Evolutionary conservation across 2,888 invertebrate genomes (phyloP).

Genomic region (Volucella bombylans): DNA sequence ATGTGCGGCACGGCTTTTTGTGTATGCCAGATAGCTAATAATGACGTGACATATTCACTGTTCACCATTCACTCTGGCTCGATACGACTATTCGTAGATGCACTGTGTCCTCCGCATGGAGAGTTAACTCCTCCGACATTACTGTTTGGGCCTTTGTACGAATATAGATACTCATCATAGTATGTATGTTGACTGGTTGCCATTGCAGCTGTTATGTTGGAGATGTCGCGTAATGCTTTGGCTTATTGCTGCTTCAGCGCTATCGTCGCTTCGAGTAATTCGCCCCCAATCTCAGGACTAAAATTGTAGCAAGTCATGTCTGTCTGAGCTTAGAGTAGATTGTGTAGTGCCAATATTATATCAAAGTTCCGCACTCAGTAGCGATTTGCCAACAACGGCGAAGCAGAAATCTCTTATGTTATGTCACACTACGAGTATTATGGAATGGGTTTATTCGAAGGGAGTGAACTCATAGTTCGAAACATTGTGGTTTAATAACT

Average conservation of each 20-base stretch:
- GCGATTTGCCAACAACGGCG: not conserved
- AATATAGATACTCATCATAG: no score
- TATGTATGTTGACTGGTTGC: constrained; percentile 6
- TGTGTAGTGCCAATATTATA: constrained; percentile 58
- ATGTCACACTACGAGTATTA: no score
- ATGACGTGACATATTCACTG: constrained; percentile 66
- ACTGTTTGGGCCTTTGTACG: constrained; percentile 40
- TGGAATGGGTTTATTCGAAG: no score
- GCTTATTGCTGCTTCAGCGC: constrained; percentile 68
- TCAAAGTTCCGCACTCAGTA: constrained; percentile 42
- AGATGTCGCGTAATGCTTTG: constrained; percentile 70
- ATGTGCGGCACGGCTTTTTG: constrained; percentile 64
- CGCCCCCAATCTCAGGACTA: constrained; percentile 61
- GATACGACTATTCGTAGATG: constrained; percentile 17
- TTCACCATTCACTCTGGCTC: constrained; percentile 8
- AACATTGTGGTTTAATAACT: no score
- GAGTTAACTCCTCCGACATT: constrained; percentile 26
- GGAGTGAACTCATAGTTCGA: no score
- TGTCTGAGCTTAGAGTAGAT: constrained; percentile 62
- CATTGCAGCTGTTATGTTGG: constrained; percentile 60
- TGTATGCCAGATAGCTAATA: constrained; percentile 70
- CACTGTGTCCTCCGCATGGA: not conserved
- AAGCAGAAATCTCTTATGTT: not conserved
- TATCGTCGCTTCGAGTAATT: constrained; percentile 54
- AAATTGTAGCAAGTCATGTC: constrained; percentile 71